Evolutionary conservation across 2,113 vertebrate genomes (phyloP).

Genomic region (Mohoua ochrocephala): DNA sequence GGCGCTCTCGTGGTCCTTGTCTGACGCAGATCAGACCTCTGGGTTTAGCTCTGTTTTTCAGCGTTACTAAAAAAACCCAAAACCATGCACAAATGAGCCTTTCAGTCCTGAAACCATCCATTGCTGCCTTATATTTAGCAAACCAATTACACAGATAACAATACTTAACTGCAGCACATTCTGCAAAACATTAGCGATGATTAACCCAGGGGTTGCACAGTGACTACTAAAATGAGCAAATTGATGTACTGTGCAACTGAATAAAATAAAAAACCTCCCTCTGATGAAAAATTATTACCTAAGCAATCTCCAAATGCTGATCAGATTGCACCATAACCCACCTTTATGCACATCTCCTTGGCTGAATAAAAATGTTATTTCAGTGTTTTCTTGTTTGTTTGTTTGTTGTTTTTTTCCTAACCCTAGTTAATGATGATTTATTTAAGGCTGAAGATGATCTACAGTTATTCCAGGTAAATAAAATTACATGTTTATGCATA

Average conservation of each 20-base stretch:
- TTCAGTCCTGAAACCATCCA: not conserved
- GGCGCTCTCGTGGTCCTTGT: not conserved
- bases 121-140: not conserved
- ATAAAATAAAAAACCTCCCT: not conserved
- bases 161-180: not conserved
- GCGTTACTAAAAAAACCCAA: not conserved
- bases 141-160: not conserved
- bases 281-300: not conserved
- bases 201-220: not conserved
- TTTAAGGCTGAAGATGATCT: not conserved
- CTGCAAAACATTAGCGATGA: not conserved
- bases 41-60: not conserved
- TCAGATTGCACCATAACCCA: not conserved
- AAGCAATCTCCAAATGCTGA: not conserved
- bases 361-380: not conserved
- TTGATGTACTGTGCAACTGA: not conserved
- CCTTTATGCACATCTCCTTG: not conserved
- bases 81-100: not conserved
- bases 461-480: not conserved
- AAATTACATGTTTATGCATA: not conserved
- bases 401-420: not conserved
- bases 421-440: not conserved
- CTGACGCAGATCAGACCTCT: not conserved
- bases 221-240: not conserved
- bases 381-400: not conserved